Evolutionary conservation across 2,888 invertebrate species (phyloP).

Genomic region (Crepidodera aurea): DNA sequence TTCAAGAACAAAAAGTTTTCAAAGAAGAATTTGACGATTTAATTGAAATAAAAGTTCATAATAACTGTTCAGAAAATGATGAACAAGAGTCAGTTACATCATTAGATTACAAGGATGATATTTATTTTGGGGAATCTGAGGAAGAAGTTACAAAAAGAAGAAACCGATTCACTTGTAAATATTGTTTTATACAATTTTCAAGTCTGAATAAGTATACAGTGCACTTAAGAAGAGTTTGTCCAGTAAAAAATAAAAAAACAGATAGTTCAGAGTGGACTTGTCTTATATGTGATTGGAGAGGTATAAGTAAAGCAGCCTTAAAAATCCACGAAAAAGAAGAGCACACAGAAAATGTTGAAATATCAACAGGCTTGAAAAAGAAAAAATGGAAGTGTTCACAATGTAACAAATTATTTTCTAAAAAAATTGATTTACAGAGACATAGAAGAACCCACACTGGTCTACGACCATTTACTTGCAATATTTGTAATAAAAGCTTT

Average conservation of each 20-base stretch:
- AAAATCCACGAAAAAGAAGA: slow-evolving; percentile 26
- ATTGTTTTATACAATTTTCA: slow-evolving; percentile 7
- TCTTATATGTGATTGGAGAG: slow-evolving; percentile 30
- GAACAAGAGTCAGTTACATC: slow-evolving; percentile 19
- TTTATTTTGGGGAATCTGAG: slow-evolving; percentile 10
- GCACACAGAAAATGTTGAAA: slow-evolving; percentile 27
- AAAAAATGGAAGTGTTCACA: slow-evolving; percentile 33
- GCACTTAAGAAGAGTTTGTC: slow-evolving; percentile 8
- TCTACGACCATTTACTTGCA: slow-evolving; percentile 45
- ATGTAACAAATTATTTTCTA: slow-evolving; percentile 31
- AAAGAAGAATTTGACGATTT: slow-evolving; percentile 5
- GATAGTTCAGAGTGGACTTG: slow-evolving; percentile 12
- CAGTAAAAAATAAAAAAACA: slow-evolving; percentile 4
- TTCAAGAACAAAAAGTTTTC: slow-evolving; percentile 8
- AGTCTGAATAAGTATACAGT: slow-evolving; percentile 2
- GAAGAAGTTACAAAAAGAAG: slow-evolving; percentile 8
- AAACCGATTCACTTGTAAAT: slow-evolving; percentile 16
- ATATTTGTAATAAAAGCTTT: slow-evolving; percentile 49
- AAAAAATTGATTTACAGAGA: slow-evolving; percentile 37
- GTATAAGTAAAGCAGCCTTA: slow-evolving; percentile 14
- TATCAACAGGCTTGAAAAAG: slow-evolving; percentile 3
- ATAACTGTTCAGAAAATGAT: background rate
- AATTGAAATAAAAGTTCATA: background rate
- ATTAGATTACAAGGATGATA: no score
- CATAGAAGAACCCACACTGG: slow-evolving; percentile 37